These are phyloP conservation scores for Troides helena DNA, from an alignment of 2,888 invertebrate species.

Conservation along the genomic window DNA sequence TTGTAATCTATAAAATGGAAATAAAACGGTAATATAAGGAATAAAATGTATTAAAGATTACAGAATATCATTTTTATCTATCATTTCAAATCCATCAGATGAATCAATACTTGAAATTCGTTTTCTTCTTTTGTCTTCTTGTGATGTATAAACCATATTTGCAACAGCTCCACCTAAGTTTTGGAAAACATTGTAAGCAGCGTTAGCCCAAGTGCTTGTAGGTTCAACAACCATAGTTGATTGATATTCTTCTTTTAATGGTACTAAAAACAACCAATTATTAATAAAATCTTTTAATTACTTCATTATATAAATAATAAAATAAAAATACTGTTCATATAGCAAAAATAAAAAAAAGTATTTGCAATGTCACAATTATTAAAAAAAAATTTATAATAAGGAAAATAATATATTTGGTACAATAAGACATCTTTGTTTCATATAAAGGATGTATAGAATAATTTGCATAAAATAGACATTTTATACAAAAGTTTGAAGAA, in stretches of 20 bases:
- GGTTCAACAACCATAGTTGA: constrained; percentile 60
- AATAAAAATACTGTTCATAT: no score
- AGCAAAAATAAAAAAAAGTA: no score
- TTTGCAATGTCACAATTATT: no score
- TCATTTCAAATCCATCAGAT: constrained; percentile 75
- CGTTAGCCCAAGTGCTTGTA: constrained; percentile 56
- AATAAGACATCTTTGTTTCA: no score
- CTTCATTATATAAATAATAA: no score
- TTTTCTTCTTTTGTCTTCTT: constrained; percentile 52
- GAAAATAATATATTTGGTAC: no score
- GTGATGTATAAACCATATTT: constrained; percentile 57
- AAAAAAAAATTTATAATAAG: no score
- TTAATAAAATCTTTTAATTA: neutral
- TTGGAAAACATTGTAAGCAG: constrained; percentile 65
- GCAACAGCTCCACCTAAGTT: constrained; percentile 62
- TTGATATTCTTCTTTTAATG: constrained; percentile 54
- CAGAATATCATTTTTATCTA: constrained; percentile 67
- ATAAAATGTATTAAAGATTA: constrained; percentile 36
- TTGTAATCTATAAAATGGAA: constrained; percentile 48
- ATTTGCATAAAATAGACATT: no score
- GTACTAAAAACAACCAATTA: constrained; percentile 48
- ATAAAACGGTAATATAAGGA: constrained; percentile 17
- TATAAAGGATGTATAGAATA: no score
- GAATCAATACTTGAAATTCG: constrained; percentile 65
- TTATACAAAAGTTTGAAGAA: no score